A percentile compares a stretch with the other conserved stretches of the same genome.
phyloP scores from a whole-genome alignment of 2,113 vertebrate species.

The Corydoras sp. region DNA sequence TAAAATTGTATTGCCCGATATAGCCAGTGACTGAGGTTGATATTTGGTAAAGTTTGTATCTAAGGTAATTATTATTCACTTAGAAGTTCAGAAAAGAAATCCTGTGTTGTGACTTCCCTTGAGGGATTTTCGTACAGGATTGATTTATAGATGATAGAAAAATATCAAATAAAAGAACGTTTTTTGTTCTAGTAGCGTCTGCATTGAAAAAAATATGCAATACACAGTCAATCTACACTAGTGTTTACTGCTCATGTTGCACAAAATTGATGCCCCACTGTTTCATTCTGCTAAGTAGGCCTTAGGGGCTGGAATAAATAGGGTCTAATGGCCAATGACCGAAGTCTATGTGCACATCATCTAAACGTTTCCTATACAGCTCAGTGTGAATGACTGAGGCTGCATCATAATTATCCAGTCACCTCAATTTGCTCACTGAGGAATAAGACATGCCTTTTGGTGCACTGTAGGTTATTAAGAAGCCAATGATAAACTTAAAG shows the following conservation, averaged over 20 bases:
- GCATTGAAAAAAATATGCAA: background rate
- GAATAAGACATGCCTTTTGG: slow-evolving; percentile 1
- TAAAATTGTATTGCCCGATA: too few relatives aligned
- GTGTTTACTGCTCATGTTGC: slow-evolving; percentile 14
- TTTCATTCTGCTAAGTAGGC: slow-evolving; percentile 10
- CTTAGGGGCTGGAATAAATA: slow-evolving; percentile 14
- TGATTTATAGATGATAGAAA: too few relatives aligned
- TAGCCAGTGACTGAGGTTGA: too few relatives aligned
- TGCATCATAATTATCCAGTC: slow-evolving; percentile 28
- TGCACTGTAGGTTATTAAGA: slow-evolving; percentile 20
- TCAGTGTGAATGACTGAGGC: slow-evolving; percentile 14
- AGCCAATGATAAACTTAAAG: background rate
- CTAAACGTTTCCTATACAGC: slow-evolving; percentile 29
- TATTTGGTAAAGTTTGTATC: too few relatives aligned
- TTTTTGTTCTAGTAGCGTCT: background rate
- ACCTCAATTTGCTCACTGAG: slow-evolving; percentile 7
- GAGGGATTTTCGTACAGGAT: too few relatives aligned
- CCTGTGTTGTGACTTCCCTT: too few relatives aligned
- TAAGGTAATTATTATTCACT: too few relatives aligned
- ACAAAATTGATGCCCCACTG: slow-evolving; percentile 7
- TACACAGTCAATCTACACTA: background rate
- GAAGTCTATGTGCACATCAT: slow-evolving; percentile 5
- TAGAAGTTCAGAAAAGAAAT: too few relatives aligned
- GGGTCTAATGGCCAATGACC: slow-evolving; percentile 23
- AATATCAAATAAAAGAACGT: background rate